Conservation (phyloP, 2,797 vertebrate species). For the Parauchenoglanis ngamensis region DNA sequence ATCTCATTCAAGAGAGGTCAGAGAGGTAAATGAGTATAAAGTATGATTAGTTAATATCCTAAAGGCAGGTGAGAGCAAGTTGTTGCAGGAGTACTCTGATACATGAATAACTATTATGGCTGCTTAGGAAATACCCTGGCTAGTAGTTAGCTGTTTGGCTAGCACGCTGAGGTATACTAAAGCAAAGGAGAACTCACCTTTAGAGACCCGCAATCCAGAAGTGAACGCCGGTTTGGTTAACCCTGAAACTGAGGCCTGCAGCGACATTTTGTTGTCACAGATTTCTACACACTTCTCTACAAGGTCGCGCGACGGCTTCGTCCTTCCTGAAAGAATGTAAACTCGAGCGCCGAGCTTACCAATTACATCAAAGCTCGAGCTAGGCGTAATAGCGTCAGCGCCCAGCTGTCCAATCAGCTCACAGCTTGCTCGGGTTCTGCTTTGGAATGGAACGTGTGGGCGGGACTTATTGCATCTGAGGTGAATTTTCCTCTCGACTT, state of each 20-base stretch:
- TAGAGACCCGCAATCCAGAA: conserved; percentile 66
- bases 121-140: not conserved
- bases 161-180: not conserved
- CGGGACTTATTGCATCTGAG: not conserved
- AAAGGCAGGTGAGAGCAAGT: not conserved
- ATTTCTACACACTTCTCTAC: not conserved
- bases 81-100: not conserved
- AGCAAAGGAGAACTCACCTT: conserved; percentile 64
- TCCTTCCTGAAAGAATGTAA: conserved; percentile 7
- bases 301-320: conserved; percentile 3
- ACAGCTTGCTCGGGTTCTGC: not conserved
- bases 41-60: not conserved
- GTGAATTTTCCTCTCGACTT: not conserved
- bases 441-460: accelerated
- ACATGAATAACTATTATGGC: not conserved
- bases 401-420: not conserved
- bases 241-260: conserved; percentile 22
- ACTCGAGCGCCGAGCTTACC: conserved; percentile 20
- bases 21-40: not conserved
- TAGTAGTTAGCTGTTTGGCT: not conserved
- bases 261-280: conserved; percentile 33
- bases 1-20: too few relatives aligned
- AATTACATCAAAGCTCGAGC: conserved; percentile 50
- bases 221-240: conserved; percentile 41
- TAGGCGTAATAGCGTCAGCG: not conserved